Evolutionary conservation across 30 jellyfish, hydroid and myxozoan genomes (phyloP).

Genomic region (Pelagia noctiluca): DNA sequence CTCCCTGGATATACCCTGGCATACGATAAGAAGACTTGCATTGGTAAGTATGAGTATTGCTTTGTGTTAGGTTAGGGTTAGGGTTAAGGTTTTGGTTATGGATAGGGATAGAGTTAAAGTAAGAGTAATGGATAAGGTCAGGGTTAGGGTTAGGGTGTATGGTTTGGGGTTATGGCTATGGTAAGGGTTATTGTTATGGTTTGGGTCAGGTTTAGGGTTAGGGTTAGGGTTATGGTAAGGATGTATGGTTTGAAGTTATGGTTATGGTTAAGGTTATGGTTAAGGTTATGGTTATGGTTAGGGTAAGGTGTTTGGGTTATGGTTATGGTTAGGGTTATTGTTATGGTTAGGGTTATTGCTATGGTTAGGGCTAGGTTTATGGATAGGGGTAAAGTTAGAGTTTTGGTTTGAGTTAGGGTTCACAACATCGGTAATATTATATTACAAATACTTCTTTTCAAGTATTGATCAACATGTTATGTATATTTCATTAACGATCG

Average conservation of each 20-base stretch:
- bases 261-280: slow-evolving; percentile 39
- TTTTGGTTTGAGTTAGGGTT: slow-evolving; percentile 13
- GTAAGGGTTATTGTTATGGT: slow-evolving; percentile 52
- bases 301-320: slow-evolving; percentile 52
- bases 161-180: slow-evolving; percentile 42
- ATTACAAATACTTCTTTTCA: no score
- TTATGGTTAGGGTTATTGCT: slow-evolving; percentile 44
- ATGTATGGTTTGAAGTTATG: slow-evolving; percentile 33
- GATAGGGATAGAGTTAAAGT: slow-evolving; percentile 40
- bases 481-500: background rate
- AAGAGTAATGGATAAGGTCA: slow-evolving; percentile 37
- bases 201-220: slow-evolving; percentile 45
- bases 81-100: slow-evolving; percentile 54
- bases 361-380: background rate
- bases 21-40: slow-evolving; percentile 91
- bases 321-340: slow-evolving; percentile 52
- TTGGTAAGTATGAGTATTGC: slow-evolving; percentile 89
- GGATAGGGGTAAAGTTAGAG: slow-evolving; percentile 1
- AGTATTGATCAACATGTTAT: background rate
- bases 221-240: slow-evolving; percentile 49
- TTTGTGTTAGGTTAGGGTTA: no score
- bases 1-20: slow-evolving; percentile 90
- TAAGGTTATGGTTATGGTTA: slow-evolving; percentile 40
- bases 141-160: slow-evolving; percentile 45
- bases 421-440: no score